These are phyloP conservation scores for Hormiphora californensis DNA, from an alignment of 37 sponge, comb jelly and placozoan species.

Conservation along the genomic window DNA sequence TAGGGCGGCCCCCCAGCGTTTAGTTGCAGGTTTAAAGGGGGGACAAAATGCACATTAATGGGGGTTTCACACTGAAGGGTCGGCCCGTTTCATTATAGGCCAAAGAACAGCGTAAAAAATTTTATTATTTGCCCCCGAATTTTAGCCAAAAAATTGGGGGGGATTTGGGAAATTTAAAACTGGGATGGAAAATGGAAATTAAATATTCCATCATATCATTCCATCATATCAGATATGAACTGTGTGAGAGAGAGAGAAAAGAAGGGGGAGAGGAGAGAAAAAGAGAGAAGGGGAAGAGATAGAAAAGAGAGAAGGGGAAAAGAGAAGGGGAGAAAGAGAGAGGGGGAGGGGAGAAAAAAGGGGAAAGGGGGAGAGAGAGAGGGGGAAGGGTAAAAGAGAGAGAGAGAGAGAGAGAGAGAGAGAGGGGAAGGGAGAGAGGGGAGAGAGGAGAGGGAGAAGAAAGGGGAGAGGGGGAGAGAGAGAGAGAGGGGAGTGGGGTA, in stretches of 20 bases:
- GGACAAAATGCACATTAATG: too few relatives aligned
- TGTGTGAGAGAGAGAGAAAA: slow-evolving; percentile 5
- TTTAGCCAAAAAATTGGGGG: too few relatives aligned
- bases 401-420: slow-evolving; percentile 28
- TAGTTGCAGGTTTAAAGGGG: too few relatives aligned
- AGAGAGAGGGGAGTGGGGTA: neutral
- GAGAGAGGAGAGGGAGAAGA: neutral
- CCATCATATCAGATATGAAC: neutral
- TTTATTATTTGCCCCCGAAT: too few relatives aligned
- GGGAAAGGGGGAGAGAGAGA: neutral
- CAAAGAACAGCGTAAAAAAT: too few relatives aligned
- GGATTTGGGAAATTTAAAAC: too few relatives aligned
- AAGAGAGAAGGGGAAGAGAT: neutral
- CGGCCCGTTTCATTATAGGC: too few relatives aligned
- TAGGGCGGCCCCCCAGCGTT: too few relatives aligned
- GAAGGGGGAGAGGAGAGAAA: neutral
- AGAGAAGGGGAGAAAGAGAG: neutral
- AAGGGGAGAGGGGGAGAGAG: neutral
- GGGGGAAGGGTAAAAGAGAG: neutral
- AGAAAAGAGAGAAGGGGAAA: neutral
- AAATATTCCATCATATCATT: too few relatives aligned
- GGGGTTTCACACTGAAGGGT: too few relatives aligned
- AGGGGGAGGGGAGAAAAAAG: slow-evolving; percentile 13
- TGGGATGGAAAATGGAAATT: too few relatives aligned
- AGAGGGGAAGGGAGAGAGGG: slow-evolving; percentile 33